Evolutionary conservation across 2,113 vertebrate species (phyloP), one percentile per base, ranked within the genome.

Genomic region (Chelonoidis abingdonii): DNA sequence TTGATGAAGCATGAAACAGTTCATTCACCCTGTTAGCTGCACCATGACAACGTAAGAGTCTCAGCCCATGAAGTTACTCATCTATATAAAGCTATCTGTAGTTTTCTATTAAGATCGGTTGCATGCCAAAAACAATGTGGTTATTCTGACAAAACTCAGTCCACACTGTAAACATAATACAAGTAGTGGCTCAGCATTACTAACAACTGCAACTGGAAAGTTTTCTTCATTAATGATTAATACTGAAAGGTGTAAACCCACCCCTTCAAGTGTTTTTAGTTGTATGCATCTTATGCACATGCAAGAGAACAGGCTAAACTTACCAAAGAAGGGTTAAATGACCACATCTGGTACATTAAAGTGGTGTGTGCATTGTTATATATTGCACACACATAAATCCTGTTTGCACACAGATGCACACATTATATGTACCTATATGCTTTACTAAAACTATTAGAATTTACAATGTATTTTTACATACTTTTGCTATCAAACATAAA

Each of bases 1-100:
- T 99, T 99, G 99, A 99, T 99, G 99, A 99, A 99, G 99, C 99
- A 99, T 99, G 99, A 99, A 99, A 98, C 98, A 99, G 99, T 99
- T 99, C 99, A 99, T 99, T 99, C 98, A 99, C 99, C 99, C 99
- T 98, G 99, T 99, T 98, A 99, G 99, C 99, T 98, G 99, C 99
- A 98, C 99, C 99, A 99, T 99, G 99, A 99, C 99, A 99, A 99
- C 99, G 98, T 98, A 98, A 98, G 99, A 99, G 98, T 98, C 98
- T 98, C 98, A 98, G 98, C 98, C 99, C 99, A 99, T 98, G 98
- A 99, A 99, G 98, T 98, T 98, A 98, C 98, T 98, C 98, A 98
- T 98, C 99, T 99, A 98, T 98, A 98, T 98, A 98, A 98, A 96
- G 98, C 98, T 98, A 98, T 98, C 98, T 99, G 98, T 98, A 98